phyloP scores from a whole-genome alignment of 2,888 invertebrate genomes.

The Torymus auratus region DNA sequence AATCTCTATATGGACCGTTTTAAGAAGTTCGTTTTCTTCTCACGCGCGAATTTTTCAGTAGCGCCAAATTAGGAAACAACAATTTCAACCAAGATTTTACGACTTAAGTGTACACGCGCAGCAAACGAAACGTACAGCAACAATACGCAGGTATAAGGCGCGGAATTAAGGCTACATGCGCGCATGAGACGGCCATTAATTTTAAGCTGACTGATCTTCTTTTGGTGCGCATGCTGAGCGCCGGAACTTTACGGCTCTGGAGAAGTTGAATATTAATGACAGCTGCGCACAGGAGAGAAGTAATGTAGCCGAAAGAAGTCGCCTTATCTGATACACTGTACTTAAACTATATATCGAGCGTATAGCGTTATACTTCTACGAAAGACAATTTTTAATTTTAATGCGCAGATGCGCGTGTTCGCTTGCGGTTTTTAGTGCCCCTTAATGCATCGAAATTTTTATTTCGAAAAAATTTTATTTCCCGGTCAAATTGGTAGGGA shows the following conservation, averaged over 20 bases:
- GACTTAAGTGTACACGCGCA: background rate
- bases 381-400: conserved; percentile 43
- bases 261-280: conserved; percentile 64
- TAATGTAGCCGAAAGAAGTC: conserved; percentile 27
- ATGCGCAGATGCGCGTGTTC: background rate
- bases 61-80: background rate
- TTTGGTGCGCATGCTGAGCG: background rate
- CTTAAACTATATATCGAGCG: conserved; percentile 29
- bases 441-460: background rate
- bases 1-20: no score
- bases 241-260: conserved; percentile 57
- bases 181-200: conserved; percentile 58
- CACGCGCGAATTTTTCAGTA: no score
- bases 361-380: conserved; percentile 36
- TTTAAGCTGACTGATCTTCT: conserved; percentile 55
- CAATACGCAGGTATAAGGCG: conserved; percentile 24
- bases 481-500: background rate
- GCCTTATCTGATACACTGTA: conserved; percentile 41
- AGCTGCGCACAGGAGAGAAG: conserved; percentile 12
- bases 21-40: no score
- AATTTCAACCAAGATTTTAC: conserved; percentile 25
- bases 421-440: conserved; percentile 18
- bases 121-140: conserved; percentile 21
- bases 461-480: background rate
- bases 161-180: conserved; percentile 37